phyloP scores from a whole-genome alignment of 2,113 vertebrate species.

The Passer domesticus region DNA sequence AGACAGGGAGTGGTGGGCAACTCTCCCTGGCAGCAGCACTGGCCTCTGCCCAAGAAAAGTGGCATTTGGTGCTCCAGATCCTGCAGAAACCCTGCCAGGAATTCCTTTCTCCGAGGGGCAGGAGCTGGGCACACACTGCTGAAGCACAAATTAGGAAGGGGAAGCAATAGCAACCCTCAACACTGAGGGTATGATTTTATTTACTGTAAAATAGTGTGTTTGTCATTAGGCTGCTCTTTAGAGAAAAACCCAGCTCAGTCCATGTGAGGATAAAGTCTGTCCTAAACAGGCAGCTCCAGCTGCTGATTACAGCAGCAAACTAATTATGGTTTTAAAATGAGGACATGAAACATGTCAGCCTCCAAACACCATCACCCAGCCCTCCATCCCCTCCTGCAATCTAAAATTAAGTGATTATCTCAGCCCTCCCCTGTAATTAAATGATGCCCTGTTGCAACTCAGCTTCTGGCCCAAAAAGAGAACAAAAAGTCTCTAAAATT shows the following conservation, averaged over 20 bases:
- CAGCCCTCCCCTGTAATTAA: not conserved
- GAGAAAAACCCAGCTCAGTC: not conserved
- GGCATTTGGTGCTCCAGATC: not conserved
- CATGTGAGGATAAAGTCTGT: not conserved
- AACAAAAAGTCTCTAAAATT: not conserved
- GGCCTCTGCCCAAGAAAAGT: not conserved
- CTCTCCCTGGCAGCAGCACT: not conserved
- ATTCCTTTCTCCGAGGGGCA: not conserved
- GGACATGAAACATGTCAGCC: not conserved
- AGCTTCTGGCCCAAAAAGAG: not conserved
- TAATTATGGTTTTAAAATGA: not conserved
- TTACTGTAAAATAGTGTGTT: not conserved
- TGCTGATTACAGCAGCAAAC: not conserved
- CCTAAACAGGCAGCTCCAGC: not conserved
- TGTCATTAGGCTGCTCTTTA: not conserved
- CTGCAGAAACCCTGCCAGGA: not conserved
- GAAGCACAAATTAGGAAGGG: not conserved
- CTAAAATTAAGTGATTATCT: not conserved
- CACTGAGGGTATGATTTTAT: not conserved
- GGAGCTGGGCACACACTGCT: fast-evolving
- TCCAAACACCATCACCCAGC: not conserved
- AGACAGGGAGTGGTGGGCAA: not conserved
- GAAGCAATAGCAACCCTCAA: not conserved
- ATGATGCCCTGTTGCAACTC: not conserved
- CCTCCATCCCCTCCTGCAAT: not conserved